A percentile compares a stretch with the other conserved stretches of the same genome.
These are phyloP conservation scores for Pogonomyrmex barbatus DNA, from an alignment of 1,140 invertebrate genomes.

Conservation along the genomic window DNA sequence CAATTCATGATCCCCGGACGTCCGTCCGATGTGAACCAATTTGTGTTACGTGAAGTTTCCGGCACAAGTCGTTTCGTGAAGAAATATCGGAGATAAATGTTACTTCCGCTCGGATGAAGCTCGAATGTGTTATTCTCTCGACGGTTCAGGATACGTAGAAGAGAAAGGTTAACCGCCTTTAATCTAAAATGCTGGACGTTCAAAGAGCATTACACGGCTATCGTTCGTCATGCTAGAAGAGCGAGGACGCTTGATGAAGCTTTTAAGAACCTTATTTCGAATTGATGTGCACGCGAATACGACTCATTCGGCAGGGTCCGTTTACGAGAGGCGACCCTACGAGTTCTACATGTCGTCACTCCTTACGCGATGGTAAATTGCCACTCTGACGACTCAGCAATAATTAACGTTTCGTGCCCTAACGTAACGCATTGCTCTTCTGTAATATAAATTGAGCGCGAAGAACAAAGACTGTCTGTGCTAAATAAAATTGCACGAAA, in stretches of 20 bases:
- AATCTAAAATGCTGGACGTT: constrained; percentile 40
- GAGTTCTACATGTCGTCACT: neutral
- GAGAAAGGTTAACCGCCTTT: constrained; percentile 46
- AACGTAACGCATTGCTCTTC: neutral
- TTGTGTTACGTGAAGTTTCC: neutral
- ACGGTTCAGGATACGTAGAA: neutral
- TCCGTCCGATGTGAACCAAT: neutral
- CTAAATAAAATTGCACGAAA: neutral
- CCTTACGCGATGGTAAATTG: constrained; percentile 24
- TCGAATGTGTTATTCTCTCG: constrained; percentile 17
- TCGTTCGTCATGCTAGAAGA: neutral
- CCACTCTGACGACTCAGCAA: constrained; percentile 22
- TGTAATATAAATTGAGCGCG: neutral
- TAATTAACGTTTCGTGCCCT: constrained; percentile 39
- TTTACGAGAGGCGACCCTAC: constrained; percentile 3
- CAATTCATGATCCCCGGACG: neutral
- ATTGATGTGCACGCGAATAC: constrained; percentile 52
- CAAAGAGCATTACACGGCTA: constrained; percentile 20
- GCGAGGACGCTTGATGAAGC: constrained; percentile 57
- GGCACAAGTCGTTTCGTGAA: constrained; percentile 29
- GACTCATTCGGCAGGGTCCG: constrained; percentile 2
- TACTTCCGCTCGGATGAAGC: constrained; percentile 6
- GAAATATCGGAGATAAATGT: constrained; percentile 30
- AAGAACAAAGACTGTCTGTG: neutral
- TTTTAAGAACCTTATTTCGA: constrained; percentile 57